These are phyloP conservation scores for Bombyx huttoni DNA, from an alignment of 2,888 invertebrate species.

Conservation along the genomic window DNA sequence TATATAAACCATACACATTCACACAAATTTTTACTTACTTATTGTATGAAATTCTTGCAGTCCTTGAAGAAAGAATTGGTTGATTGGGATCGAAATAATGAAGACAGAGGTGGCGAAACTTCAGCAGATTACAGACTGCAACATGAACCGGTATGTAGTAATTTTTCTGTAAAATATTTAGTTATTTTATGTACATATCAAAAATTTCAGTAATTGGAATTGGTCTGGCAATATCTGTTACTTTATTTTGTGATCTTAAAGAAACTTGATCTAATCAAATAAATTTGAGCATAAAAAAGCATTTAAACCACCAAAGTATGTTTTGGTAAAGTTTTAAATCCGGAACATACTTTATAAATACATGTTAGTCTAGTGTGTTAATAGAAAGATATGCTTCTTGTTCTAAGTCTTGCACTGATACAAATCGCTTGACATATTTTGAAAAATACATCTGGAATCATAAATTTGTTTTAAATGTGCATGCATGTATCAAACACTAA, in stretches of 20 bases:
- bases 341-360: no score
- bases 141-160: constrained; percentile 84
- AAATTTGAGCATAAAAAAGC: no score
- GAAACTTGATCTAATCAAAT: no score
- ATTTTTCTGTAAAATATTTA: constrained; percentile 9
- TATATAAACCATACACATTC: no score
- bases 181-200: constrained; percentile 16
- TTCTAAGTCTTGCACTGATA: no score
- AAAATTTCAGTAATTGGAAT: constrained; percentile 15
- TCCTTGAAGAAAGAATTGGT: constrained; percentile 88
- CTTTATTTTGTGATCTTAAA: no score
- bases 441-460: no score
- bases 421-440: no score
- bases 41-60: constrained; percentile 63
- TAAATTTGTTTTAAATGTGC: constrained; percentile 8
- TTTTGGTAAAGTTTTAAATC: no score
- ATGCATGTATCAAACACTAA: not conserved
- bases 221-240: not conserved
- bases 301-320: no score
- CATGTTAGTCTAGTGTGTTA: no score
- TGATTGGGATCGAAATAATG: constrained; percentile 85
- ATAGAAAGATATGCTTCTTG: no score
- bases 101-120: constrained; percentile 84
- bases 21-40: not conserved
- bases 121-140: constrained; percentile 85